Base-by-base conservation (phyloP, 35 echinoderm and acorn worm genomes). In the Stichopus chloronotus region DNA sequence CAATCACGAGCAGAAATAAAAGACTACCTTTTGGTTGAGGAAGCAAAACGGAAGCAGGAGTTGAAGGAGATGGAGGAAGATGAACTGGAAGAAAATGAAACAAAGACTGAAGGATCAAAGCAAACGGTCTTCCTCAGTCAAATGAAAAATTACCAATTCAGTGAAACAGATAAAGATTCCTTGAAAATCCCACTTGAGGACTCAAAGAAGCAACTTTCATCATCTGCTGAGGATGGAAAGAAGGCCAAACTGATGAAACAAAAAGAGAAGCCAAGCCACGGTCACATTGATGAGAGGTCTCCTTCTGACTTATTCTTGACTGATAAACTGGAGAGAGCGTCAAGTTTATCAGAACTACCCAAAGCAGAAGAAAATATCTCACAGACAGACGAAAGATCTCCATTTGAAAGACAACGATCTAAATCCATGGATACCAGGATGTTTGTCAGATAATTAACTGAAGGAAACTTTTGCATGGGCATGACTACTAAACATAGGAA, bases 71-170 rank as follows among this genome's bases (percentile, higher is more conserved):
- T 88, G 80, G 80, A 83, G 52, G 25, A 83, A 55, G 80, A 83
- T 6, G 76, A 78, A 78, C 6, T 65, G 22, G 10, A 22, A 30
- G 58, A 21, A 23, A 22, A 88, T 12, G 61, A 55, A 4, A 24
- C 25, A 1, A 63, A 57, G 2, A 58, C 56, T 25, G 57, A 63
- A 30, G 23, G 14, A 8, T 58, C 86, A 10, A 88, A 58, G 61
- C 55, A 88, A 61, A 17, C 63, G 53, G 80, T 56, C 25, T 83
- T 83, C 5, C 30, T 53, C 3, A 24, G 55, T 52, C 80, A 83
- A 10, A 83, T 83, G 80, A 56, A 83, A 55, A 83, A 83, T 16
- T 83, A 83, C 55, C 25, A 83, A 43, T 83, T 83, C 55, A 83
- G 80, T 83, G 80, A 83, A 13, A 83, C 12, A 17, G 80, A 83